These are phyloP conservation scores for Drosophila recens DNA, from an alignment of 2,888 invertebrate genomes.

Conservation along the genomic window DNA sequence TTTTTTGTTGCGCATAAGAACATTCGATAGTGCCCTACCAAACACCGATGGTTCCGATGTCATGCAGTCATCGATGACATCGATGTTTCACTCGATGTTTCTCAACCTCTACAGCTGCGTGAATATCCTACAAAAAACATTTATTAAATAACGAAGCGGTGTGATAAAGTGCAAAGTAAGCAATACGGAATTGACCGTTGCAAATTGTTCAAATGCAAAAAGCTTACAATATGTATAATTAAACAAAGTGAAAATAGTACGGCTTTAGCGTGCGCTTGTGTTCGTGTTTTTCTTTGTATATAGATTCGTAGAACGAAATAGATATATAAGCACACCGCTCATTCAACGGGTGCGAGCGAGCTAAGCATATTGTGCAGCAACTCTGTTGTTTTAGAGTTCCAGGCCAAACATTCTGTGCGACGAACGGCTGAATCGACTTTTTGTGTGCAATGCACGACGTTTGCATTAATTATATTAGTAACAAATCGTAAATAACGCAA, in stretches of 20 bases:
- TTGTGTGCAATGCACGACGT: conserved; percentile 73
- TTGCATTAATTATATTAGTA: conserved; percentile 73
- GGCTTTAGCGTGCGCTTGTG: conserved; percentile 65
- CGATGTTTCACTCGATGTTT: too few relatives aligned
- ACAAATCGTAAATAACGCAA: conserved; percentile 59
- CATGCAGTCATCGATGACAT: too few relatives aligned
- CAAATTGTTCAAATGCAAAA: conserved; percentile 16
- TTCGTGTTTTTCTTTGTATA: conserved; percentile 80
- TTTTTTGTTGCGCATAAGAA: too few relatives aligned
- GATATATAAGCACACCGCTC: conserved; percentile 33
- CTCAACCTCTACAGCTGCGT: conserved; percentile 52
- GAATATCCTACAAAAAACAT: conserved; percentile 54
- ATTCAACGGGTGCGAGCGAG: conserved; percentile 56
- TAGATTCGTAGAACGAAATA: conserved; percentile 66
- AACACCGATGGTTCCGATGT: too few relatives aligned
- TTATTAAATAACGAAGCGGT: conserved; percentile 44
- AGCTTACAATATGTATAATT: conserved; percentile 18
- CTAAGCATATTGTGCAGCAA: conserved; percentile 54
- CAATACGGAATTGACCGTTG: conserved; percentile 20
- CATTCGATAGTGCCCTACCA: too few relatives aligned
- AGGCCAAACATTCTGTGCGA: conserved; percentile 72
- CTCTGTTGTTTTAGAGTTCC: conserved; percentile 77
- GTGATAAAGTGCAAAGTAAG: conserved; percentile 59
- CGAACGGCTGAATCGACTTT: conserved; percentile 79
- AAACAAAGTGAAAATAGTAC: conserved; percentile 73